phyloP scores from a whole-genome alignment of 2,888 invertebrate species.

The Harmothoe impar region DNA sequence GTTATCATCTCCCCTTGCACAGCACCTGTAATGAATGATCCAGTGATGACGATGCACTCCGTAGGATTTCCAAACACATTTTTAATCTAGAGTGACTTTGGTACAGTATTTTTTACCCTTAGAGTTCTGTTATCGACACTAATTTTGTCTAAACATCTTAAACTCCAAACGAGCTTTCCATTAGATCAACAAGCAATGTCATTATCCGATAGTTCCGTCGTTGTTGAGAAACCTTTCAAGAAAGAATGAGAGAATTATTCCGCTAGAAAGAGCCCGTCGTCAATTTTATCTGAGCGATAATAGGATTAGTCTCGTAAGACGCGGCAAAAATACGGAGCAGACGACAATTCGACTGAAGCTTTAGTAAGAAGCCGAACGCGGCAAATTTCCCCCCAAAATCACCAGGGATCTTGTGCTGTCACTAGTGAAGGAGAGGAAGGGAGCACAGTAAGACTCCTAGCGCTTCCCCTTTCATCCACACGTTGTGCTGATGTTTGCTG shows the following conservation, averaged over 20 bases:
- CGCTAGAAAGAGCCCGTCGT: neutral
- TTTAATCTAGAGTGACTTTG: too few relatives aligned
- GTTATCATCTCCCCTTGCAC: too few relatives aligned
- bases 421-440: neutral
- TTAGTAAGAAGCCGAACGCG: neutral
- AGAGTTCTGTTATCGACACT: neutral
- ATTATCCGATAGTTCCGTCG: neutral
- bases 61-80: too few relatives aligned
- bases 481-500: too few relatives aligned
- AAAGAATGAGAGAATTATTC: neutral
- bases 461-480: too few relatives aligned
- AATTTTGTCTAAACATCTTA: neutral
- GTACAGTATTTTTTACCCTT: too few relatives aligned
- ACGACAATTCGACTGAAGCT: neutral
- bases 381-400: neutral
- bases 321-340: neutral
- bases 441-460: neutral
- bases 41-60: too few relatives aligned
- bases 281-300: constrained; percentile 35
- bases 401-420: neutral
- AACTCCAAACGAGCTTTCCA: neutral
- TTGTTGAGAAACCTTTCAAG: neutral
- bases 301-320: constrained; percentile 11
- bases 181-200: constrained; percentile 13
- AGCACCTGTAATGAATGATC: too few relatives aligned